These are phyloP conservation scores for Drosophila leontia DNA, from an alignment of 1,140 invertebrate species.

Conservation along the genomic window DNA sequence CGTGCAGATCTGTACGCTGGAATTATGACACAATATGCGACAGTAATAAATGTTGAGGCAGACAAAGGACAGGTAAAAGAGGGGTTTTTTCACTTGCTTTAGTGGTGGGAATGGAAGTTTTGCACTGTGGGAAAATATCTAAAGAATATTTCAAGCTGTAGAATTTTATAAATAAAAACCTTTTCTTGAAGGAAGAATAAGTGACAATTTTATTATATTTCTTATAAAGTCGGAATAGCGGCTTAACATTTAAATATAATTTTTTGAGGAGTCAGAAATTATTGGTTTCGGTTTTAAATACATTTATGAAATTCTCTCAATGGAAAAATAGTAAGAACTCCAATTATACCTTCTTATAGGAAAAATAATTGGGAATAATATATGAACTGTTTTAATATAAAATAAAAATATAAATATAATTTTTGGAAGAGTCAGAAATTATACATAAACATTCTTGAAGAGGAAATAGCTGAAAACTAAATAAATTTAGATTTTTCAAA, in stretches of 20 bases:
- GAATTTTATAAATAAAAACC: not conserved
- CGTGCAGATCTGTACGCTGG: conserved; percentile 52
- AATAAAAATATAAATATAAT: too few species aligned
- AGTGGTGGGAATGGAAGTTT: not conserved
- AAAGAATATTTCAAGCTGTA: too few species aligned
- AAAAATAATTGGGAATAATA: too few species aligned
- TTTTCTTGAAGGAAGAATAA: not conserved
- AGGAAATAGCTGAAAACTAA: too few species aligned
- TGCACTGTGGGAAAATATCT: not conserved
- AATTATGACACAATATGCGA: conserved; percentile 58
- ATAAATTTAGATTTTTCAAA: too few species aligned
- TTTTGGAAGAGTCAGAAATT: too few species aligned
- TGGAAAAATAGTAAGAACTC: too few species aligned
- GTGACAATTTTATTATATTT: not conserved
- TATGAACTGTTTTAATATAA: too few species aligned
- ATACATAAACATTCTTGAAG: too few species aligned
- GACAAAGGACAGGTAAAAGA: conserved; percentile 22
- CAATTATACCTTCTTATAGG: too few species aligned
- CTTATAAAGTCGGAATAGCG: not conserved
- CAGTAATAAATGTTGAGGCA: conserved; percentile 52
- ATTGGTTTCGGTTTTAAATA: too few species aligned
- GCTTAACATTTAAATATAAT: not conserved
- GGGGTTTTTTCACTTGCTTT: conserved; percentile 1
- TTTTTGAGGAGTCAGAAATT: not conserved
- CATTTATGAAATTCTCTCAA: too few species aligned